phyloP scores from a whole-genome alignment of 2,797 vertebrate genomes.

The Xenopus petersii region DNA sequence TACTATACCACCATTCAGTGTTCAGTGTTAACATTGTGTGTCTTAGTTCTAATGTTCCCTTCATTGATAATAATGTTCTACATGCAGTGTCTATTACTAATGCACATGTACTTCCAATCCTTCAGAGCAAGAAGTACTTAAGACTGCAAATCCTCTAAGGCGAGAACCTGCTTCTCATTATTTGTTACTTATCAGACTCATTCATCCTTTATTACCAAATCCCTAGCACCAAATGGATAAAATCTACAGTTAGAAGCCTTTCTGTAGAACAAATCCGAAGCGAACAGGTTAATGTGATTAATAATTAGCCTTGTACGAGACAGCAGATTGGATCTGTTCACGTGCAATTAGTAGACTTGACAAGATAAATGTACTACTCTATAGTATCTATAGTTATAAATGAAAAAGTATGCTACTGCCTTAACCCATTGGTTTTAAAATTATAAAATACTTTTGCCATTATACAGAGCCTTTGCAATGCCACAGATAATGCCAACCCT shows the following conservation, averaged over 20 bases:
- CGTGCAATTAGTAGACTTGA: conserved; percentile 43
- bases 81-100: too few species aligned
- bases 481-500: conserved; percentile 20
- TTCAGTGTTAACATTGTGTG: too few species aligned
- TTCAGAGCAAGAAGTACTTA: not conserved
- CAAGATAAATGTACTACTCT: conserved; percentile 45
- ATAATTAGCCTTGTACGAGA: conserved; percentile 34
- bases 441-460: conserved; percentile 40
- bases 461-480: conserved; percentile 33
- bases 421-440: conserved; percentile 44
- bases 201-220: conserved; percentile 3
- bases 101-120: too few species aligned
- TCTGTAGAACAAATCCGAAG: not conserved
- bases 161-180: not conserved
- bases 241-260: not conserved
- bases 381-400: conserved; percentile 22
- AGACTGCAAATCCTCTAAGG: not conserved
- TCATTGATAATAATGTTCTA: too few species aligned
- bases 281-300: conserved; percentile 39
- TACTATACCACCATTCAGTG: too few species aligned
- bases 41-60: too few species aligned
- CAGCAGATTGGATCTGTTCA: conserved; percentile 30
- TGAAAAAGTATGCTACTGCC: conserved; percentile 47
- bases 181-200: conserved; percentile 1
- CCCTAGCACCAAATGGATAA: not conserved